phyloP scores from a whole-genome alignment of 64 coral and sea anemone genomes.

The Stichodactyla mertensii region DNA sequence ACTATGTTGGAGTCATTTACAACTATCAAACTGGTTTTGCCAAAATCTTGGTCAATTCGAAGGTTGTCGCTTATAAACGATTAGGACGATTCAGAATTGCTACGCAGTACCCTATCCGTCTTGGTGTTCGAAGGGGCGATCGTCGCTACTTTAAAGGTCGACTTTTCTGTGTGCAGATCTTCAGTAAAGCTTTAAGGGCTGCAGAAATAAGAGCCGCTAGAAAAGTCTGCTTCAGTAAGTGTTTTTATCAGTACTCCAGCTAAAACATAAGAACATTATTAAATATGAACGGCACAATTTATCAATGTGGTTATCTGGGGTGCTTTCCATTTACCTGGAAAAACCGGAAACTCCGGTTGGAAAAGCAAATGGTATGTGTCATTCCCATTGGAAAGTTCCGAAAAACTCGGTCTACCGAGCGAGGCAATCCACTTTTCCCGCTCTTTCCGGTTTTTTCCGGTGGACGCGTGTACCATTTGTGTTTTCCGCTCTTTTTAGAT shows the following conservation, averaged over 20 bases:
- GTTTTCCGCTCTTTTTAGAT: too few species aligned
- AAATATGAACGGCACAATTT: neutral
- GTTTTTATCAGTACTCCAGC: neutral
- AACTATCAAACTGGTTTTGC: conserved; percentile 62
- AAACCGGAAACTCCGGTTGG: too few species aligned
- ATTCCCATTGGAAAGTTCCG: too few species aligned
- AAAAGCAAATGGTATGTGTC: too few species aligned
- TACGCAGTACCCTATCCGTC: conserved; percentile 71
- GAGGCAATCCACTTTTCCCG: too few species aligned
- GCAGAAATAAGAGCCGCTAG: conserved; percentile 60
- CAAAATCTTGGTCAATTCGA: conserved; percentile 84
- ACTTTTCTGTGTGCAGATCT: conserved; percentile 73
- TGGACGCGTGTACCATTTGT: too few species aligned
- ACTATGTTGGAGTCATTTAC: conserved; percentile 66
- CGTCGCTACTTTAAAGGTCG: conserved; percentile 62
- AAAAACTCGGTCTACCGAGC: too few species aligned
- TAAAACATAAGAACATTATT: neutral
- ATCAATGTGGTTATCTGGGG: too few species aligned
- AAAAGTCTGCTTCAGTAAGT: conserved; percentile 75
- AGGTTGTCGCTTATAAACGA: conserved; percentile 35
- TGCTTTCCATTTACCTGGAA: too few species aligned
- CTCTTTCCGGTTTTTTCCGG: too few species aligned
- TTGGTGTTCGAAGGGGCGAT: conserved; percentile 48
- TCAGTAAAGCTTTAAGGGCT: conserved; percentile 42
- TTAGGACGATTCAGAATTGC: conserved; percentile 69